Evolutionary conservation across 2,797 vertebrate genomes (phyloP), one percentile per base, ranked within the genome.

Genomic region (Macropus fuliginosus): DNA sequence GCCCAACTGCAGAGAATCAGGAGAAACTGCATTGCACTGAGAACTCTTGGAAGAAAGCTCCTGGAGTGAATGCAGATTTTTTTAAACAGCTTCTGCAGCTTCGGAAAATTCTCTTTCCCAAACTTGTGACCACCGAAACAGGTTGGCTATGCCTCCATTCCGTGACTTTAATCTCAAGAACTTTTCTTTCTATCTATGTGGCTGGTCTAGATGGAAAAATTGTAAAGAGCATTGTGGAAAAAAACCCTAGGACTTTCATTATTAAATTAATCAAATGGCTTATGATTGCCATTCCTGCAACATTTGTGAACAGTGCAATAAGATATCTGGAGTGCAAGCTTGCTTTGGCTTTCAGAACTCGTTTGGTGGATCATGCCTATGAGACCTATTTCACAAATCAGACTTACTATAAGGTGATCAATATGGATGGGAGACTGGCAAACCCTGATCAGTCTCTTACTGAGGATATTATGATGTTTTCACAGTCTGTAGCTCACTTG

Each of bases 401-500:
- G 98, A 99, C 99, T 94, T 99, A 99, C 96, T 99, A 99, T 98
- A 99, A 98, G 95, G 99, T 99, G 97, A 99, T 99, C 98, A 99
- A 99, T 98, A 99, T 99, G 99, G 99, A 99, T 56, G 99, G 99
- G 91, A 98, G 99, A 92, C 99, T 99, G 96, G 99, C 99, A 95
- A 99, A 99, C 98, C 99, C 99, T 1, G 99, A 99, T 98, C 99
- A 99, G 98, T 99, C 99, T 4, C 99, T 99, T 55, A 99, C 99
- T 0, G 99, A 99, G 98, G 99, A 99, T 96, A 99, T 99, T 9
- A 99, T 99, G 99, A 99, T 99, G 99, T 99, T 99, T 94, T 99
- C 99, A 0, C 99, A 99, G 96, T 99, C 99, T 0, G 99, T 99
- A 97, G 99, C 99, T 0, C 99, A 99, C 95, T 98, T 99, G 81